Evolutionary conservation across 2,888 invertebrate genomes (phyloP), one percentile per base, ranked within the genome.

Genomic region (Limnephilus auricula): DNA sequence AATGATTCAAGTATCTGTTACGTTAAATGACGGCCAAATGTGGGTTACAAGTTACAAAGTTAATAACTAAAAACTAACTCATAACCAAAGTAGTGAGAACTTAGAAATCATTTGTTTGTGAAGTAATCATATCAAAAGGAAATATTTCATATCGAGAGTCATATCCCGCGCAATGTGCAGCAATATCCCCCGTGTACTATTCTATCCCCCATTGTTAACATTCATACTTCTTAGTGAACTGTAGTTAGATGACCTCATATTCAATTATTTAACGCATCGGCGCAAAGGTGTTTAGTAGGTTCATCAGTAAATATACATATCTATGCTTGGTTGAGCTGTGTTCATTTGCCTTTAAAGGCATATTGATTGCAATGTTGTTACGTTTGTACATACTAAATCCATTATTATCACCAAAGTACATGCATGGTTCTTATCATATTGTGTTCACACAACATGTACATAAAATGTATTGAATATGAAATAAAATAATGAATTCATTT

Each of bases 351-450:
- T 50, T 90, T 88, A 82, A 89, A 91, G 87, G 87, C 79, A 40
- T 89, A 92, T 93, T 65, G 65, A 93, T 93, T 92, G 91, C 92
- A 91, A 92, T 93, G 93, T 93, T 93, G 92, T 92, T 91, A 89
- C 91, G 92, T 93, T 93, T 93, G 92, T 93, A 93, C 89, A 90
- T 93, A 93, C 92, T 92, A 83, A 92, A 91, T 78, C 90, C 87
- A 92, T 90, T 92, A 91, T 90, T 90, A 92, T 92, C 93, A 92
- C 90, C 91, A 92, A 79, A 92, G 93, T 93, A 93, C 93, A 93
- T 92, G 92, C 90, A 92, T 89, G 80, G 90, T 89, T 89, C 89
- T 82, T 90, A 92, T 92, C 92, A 92, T 91, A 92, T 93, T 92
- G 91, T 91, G 90, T 93, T 92, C 91, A 93, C 91, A 89, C 92